A percentile compares a stretch with the other conserved stretches of the same genome.
Evolutionary conservation across 2,113 vertebrate species (phyloP).

Genomic region (Progne subis): DNA sequence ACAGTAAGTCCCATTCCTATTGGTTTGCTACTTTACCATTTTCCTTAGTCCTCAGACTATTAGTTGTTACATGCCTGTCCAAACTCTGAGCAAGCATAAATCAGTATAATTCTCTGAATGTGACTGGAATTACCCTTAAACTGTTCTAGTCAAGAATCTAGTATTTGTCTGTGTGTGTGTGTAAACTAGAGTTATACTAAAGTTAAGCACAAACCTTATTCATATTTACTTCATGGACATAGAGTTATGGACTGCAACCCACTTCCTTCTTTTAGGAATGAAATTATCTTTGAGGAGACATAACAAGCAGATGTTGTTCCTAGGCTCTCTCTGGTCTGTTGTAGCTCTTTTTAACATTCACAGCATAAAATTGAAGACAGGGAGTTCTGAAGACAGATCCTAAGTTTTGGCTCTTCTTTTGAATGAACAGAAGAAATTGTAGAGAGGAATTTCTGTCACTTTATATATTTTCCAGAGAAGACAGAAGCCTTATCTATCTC

Average conservation of each 20-base stretch:
- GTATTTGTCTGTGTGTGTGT: rapidly evolving
- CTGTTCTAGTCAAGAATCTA: background rate
- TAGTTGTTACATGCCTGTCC: background rate
- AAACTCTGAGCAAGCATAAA: background rate
- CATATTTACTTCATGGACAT: background rate
- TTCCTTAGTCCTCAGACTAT: background rate
- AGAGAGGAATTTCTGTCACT: background rate
- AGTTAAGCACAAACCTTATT: background rate
- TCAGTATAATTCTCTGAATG: background rate
- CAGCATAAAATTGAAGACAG: background rate
- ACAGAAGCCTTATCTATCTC: background rate
- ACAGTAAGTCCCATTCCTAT: background rate
- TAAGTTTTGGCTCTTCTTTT: background rate
- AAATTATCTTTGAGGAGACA: background rate
- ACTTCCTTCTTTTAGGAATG: background rate
- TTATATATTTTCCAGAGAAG: background rate
- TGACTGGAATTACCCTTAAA: background rate
- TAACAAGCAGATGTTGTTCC: background rate
- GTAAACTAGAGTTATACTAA: background rate
- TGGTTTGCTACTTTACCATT: background rate
- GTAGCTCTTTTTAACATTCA: background rate
- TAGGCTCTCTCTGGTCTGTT: background rate
- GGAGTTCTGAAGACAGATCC: too few relatives aligned
- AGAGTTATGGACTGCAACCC: background rate
- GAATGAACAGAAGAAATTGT: background rate